These are phyloP conservation scores for Drosophila infuscata DNA, from an alignment of 2,888 invertebrate genomes.

Conservation along the genomic window DNA sequence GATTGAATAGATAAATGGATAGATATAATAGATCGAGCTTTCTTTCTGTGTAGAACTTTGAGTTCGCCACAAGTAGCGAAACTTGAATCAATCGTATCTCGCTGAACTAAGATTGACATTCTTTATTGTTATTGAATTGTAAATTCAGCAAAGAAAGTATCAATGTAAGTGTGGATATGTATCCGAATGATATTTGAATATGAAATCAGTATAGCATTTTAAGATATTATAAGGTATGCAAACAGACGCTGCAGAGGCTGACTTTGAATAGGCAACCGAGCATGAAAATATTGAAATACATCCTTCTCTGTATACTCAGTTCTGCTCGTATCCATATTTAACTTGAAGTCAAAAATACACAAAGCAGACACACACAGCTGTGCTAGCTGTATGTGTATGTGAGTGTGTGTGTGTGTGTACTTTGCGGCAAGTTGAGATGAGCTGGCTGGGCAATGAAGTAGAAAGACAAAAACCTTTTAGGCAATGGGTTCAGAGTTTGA, in stretches of 20 bases:
- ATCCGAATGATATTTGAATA: not conserved
- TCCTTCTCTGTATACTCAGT: slow-evolving; percentile 29
- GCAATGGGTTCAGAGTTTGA: slow-evolving; percentile 47
- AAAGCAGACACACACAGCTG: slow-evolving; percentile 12
- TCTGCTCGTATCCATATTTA: slow-evolving; percentile 46
- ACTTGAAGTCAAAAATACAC: slow-evolving; percentile 56
- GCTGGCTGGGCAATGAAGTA: slow-evolving; percentile 62
- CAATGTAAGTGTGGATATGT: not conserved
- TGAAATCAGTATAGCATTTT: not conserved
- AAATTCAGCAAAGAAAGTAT: not conserved
- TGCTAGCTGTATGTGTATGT: not conserved
- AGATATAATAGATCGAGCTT: too few relatives aligned
- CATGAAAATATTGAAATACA: slow-evolving; percentile 60
- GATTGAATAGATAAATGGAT: too few relatives aligned
- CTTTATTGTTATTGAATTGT: too few relatives aligned
- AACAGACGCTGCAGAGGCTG: slow-evolving; percentile 18
- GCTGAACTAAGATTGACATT: too few relatives aligned
- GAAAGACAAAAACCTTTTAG: slow-evolving; percentile 69
- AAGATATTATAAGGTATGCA: slow-evolving; percentile 10
- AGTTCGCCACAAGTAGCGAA: too few relatives aligned
- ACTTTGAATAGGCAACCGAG: slow-evolving; percentile 36
- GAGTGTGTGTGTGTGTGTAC: slow-evolving; percentile 20
- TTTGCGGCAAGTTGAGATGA: slow-evolving; percentile 55
- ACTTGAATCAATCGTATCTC: too few relatives aligned
- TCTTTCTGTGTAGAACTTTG: too few relatives aligned